Evolutionary conservation across 2,113 vertebrate species (phyloP), one percentile per base, ranked within the genome.

Genomic region (Datnioides undecimradiatus): DNA sequence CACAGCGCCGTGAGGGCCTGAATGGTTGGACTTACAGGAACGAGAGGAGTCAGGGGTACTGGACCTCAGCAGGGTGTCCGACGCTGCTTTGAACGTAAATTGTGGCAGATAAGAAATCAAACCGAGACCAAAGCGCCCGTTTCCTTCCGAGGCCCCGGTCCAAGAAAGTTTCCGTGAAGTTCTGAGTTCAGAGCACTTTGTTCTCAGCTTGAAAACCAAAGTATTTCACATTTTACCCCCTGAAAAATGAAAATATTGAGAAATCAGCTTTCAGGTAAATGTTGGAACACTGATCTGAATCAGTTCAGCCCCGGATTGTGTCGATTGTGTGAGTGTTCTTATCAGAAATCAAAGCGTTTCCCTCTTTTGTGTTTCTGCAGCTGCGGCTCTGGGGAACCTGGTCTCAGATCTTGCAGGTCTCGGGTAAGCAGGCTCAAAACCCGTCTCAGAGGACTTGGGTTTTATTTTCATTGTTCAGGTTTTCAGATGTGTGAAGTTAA

Each of bases 351-450:
- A 48, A 71, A 65, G 36, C 21, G 33, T 79, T 54, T 79, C 1
- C 4, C 25, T 80, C 25, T 86, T 86, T 5, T 86, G 31, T 87
- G 41, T 84, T 7, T 46, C 0, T 87, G 55, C 93, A 98, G 98
- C 97, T 85, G 97, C 97, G 6, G 98, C 98, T 82, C 90, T 97
- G 91, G 98, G 98, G 93, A 99, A 99, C 93, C 95, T 99, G 93
- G 96, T 99, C 23, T 99, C 98, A 41, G 98, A 99, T 88, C 88
- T 99, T 94, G 98, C 98, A 34, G 98, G 98, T 91, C 96, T 99
- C 58, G 97, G 98, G 98, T 99, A 95, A 94, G 97, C 21, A 23
- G 41, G 38, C 23, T 7, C 1, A 0, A 2, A 16, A 46, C 17
- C 17, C 0, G 1, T 69, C 41, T 54, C 62, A 27, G 41, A 16